Conservation (phyloP, 2,113 vertebrate genomes). For the Engraulis encrasicolus region DNA sequence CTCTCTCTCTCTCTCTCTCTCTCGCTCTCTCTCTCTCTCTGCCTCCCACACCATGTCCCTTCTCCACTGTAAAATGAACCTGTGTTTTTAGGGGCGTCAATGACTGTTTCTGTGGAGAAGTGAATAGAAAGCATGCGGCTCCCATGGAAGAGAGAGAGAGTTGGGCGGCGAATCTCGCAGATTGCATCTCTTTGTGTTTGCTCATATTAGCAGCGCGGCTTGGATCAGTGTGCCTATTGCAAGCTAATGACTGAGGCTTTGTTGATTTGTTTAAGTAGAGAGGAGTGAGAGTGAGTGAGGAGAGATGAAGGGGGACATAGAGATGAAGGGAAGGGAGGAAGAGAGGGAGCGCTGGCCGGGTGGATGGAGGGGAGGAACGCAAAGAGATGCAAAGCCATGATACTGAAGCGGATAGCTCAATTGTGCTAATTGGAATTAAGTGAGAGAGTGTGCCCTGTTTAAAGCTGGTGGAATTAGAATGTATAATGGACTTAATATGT, state of each 20-base stretch:
- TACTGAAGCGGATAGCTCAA: not conserved
- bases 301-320: not conserved
- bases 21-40: not conserved
- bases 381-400: not conserved
- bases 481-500: not conserved
- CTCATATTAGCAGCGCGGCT: not conserved
- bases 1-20: not conserved
- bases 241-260: not conserved
- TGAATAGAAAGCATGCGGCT: not conserved
- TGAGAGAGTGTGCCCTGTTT: not conserved
- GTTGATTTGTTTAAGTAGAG: conserved; percentile 5
- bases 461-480: not conserved
- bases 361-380: not conserved
- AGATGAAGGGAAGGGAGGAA: not conserved
- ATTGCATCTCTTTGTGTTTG: not conserved
- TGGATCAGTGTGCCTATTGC: not conserved
- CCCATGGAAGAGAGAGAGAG: too few relatives aligned
- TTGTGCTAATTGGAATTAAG: conserved; percentile 8
- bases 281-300: not conserved
- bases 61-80: not conserved
- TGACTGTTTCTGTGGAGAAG: not conserved
- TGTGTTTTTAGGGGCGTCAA: not conserved
- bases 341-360: not conserved
- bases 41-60: not conserved
- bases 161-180: not conserved